Conservation (phyloP, 1,140 invertebrate genomes). For the Trypoxylus dichotomus region DNA sequence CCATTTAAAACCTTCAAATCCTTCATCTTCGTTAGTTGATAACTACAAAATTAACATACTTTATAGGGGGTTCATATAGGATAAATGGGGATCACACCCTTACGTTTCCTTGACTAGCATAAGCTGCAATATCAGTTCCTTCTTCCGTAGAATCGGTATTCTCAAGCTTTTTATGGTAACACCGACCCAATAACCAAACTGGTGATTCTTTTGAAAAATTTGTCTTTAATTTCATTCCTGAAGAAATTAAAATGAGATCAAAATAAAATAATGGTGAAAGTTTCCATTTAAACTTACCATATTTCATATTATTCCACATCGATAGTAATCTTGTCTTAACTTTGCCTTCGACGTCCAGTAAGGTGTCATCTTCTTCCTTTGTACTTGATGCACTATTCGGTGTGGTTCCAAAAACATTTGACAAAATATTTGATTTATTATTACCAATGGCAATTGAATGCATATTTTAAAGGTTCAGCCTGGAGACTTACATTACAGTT, state of each 20-base stretch:
- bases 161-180: slow-evolving; percentile 74
- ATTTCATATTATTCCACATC: slow-evolving; percentile 90
- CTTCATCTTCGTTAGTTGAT: slow-evolving; percentile 50
- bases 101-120: slow-evolving; percentile 48
- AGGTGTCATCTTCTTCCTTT: slow-evolving; percentile 49
- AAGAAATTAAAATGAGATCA: slow-evolving; percentile 26
- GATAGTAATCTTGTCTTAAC: slow-evolving; percentile 79
- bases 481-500: neutral
- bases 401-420: slow-evolving; percentile 34
- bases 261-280: neutral
- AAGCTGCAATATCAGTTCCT: slow-evolving; percentile 50
- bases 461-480: neutral
- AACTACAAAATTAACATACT: slow-evolving; percentile 39
- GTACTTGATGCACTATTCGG: slow-evolving; percentile 34
- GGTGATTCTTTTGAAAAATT: slow-evolving; percentile 85
- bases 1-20: slow-evolving; percentile 74
- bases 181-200: slow-evolving; percentile 78
- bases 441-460: slow-evolving; percentile 36
- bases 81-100: slow-evolving; percentile 21
- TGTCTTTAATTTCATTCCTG: slow-evolving; percentile 69
- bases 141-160: slow-evolving; percentile 68
- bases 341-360: slow-evolving; percentile 67
- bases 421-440: slow-evolving; percentile 38
- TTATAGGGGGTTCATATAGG: neutral
- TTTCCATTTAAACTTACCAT: slow-evolving; percentile 63